Base-by-base conservation (phyloP, 2,888 invertebrate species). In the Allygus modestus region DNA sequence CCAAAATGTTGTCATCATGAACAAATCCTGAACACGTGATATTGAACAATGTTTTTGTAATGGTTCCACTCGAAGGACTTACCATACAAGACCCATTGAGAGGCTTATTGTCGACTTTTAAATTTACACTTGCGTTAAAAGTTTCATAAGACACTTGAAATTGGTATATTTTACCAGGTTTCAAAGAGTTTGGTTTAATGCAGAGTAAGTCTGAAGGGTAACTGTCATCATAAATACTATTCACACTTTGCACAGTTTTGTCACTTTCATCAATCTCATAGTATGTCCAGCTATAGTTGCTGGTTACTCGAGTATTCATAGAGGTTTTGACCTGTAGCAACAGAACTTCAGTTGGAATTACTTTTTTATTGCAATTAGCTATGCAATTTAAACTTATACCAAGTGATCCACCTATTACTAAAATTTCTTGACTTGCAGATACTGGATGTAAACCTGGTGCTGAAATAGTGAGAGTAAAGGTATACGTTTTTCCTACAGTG, bases 191-290 rank as follows among this genome's bases (percentile, higher is more conserved):
- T 20, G 28, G 28, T 31, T 65, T 65, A 4, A 65, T 31, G 17
- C 65, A 12, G 17, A 65, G 65, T 12, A 65, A 28, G 11, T 65
- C 15, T 65, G 65, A 65, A 65, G 65, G 31, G 65, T 65, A 65
- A 4, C 28, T 65, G 17, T 65, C 31, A 31, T 65, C 65, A 31
- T 31, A 31, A 4, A 65, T 28, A 31, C 31, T 15, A 12, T 28
- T 12, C 31, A 65, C 65, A 65, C 65, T 65, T 12, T 65, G 28
- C 0, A 28, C 7, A 23, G 54, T 54, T 31, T 4, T 28, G 2
- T 65, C 15, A 65, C 2, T 15, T 9, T 65, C 31, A 15, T 11
- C 12, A 17, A 15, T 4, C 12, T 12, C 15, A 17, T 15, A 28
- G 17, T 65, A 65, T 15, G 65, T 28, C 65, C 65, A 65, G 15